These are phyloP conservation scores for Rotaria sp. DNA, from an alignment of 2,888 invertebrate genomes.

Conservation along the genomic window DNA sequence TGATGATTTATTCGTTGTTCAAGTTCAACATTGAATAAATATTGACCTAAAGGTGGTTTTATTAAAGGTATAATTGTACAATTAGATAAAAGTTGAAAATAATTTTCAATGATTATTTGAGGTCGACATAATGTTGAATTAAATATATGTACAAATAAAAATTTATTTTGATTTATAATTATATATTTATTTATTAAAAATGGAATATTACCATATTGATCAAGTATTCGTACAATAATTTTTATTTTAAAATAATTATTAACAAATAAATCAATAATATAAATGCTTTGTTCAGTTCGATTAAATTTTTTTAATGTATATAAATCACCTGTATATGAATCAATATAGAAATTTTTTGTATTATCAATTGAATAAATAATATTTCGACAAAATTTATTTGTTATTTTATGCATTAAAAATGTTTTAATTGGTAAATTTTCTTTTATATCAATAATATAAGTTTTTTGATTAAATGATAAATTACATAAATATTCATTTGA, in stretches of 20 bases:
- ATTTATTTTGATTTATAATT: not conserved
- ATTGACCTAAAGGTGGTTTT: not conserved
- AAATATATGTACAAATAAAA: not conserved
- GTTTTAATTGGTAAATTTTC: not conserved
- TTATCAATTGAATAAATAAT: not conserved
- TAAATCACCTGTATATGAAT: not conserved
- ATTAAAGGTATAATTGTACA: not conserved
- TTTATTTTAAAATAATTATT: not conserved
- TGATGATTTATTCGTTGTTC: not conserved
- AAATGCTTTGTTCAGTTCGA: constrained; percentile 4
- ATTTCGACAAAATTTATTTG: not conserved
- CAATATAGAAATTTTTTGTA: not conserved
- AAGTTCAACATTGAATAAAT: not conserved
- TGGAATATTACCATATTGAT: constrained; percentile 2
- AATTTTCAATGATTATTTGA: not conserved
- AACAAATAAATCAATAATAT: not conserved
- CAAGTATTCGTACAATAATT: not conserved
- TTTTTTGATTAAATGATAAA: not conserved
- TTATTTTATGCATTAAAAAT: not conserved
- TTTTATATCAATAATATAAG: constrained; percentile 19
- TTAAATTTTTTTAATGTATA: not conserved
- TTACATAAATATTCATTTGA: constrained; percentile 4
- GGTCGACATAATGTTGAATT: not conserved
- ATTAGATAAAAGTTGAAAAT: constrained; percentile 23
- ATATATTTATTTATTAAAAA: not conserved